A percentile compares a stretch with the other conserved stretches of the same genome.
Conservation (phyloP, 2,888 invertebrate species). For the Dasysyrphus albostriatus region DNA sequence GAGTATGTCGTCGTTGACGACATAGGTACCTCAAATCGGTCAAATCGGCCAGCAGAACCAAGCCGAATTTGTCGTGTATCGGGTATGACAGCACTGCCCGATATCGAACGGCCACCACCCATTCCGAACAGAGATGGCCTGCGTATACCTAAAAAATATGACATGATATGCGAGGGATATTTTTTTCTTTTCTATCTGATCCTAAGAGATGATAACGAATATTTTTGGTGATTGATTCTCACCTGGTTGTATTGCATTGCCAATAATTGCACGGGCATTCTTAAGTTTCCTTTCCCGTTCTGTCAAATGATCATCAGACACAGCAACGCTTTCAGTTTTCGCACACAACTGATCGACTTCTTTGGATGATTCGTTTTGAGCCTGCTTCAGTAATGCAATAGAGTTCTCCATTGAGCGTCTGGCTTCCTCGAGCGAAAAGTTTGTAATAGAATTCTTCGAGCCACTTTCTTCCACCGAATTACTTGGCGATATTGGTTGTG, state of each 20-base stretch:
- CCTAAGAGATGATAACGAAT: slow-evolving; percentile 69
- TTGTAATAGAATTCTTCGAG: slow-evolving; percentile 85
- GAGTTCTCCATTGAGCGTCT: slow-evolving; percentile 87
- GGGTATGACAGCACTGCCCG: slow-evolving; percentile 84
- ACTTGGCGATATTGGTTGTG: slow-evolving; percentile 60
- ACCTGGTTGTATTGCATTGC: slow-evolving; percentile 87
- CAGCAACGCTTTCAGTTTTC: slow-evolving; percentile 82
- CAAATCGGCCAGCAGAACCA: slow-evolving; percentile 77
- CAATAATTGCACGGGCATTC: slow-evolving; percentile 90
- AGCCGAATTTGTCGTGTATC: slow-evolving; percentile 74
- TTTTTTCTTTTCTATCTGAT: slow-evolving; percentile 76
- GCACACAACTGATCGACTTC: slow-evolving; percentile 83
- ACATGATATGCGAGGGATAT: slow-evolving; percentile 74
- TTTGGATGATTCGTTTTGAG: slow-evolving; percentile 83
- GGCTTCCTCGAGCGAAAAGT: slow-evolving; percentile 86
- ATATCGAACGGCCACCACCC: slow-evolving; percentile 85
- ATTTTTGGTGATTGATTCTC: slow-evolving; percentile 73
- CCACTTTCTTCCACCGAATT: slow-evolving; percentile 84
- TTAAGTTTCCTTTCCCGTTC: slow-evolving; percentile 86
- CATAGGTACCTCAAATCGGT: slow-evolving; percentile 75
- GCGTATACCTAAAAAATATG: slow-evolving; percentile 83
- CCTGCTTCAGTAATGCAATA: slow-evolving; percentile 86
- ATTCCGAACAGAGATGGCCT: slow-evolving; percentile 89
- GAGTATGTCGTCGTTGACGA: slow-evolving; percentile 61
- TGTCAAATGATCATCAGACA: slow-evolving; percentile 81